Percentiles rank a stretch among this genome's conserved stretches.
Conservation (phyloP, 2,888 invertebrate species). For the Amblyteles armatorius region DNA sequence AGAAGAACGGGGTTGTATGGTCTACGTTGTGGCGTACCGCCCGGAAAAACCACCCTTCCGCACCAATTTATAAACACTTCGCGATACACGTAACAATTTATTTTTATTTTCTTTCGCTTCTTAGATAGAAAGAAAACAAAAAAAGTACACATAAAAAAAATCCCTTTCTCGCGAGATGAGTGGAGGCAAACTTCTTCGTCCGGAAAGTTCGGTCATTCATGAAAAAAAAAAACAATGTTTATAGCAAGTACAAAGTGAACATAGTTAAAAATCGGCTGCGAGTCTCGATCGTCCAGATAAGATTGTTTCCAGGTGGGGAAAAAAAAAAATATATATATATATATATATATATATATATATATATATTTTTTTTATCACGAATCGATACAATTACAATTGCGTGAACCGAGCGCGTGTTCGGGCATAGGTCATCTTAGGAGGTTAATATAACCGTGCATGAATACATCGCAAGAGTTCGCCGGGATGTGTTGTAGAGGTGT, state of each 20-base stretch:
- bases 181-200: conserved; percentile 7
- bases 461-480: conserved; percentile 36
- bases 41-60: conserved; percentile 51
- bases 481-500: neutral
- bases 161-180: neutral
- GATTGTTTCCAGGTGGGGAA: conserved; percentile 34
- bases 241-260: neutral
- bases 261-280: neutral
- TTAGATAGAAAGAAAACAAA: conserved; percentile 3
- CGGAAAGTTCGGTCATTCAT: conserved; percentile 35
- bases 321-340: no score
- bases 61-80: conserved; percentile 44
- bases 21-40: neutral
- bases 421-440: conserved; percentile 61
- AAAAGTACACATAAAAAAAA: neutral
- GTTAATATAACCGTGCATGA: conserved; percentile 33
- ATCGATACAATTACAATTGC: conserved; percentile 19
- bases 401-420: neutral
- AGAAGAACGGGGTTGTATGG: neutral
- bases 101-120: conserved; percentile 44
- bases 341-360: no score
- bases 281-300: conserved; percentile 18
- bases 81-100: conserved; percentile 16
- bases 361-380: no score
- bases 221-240: conserved; percentile 1